phyloP scores from a whole-genome alignment of 2,888 invertebrate species.

The Drosophila silvestris region DNA sequence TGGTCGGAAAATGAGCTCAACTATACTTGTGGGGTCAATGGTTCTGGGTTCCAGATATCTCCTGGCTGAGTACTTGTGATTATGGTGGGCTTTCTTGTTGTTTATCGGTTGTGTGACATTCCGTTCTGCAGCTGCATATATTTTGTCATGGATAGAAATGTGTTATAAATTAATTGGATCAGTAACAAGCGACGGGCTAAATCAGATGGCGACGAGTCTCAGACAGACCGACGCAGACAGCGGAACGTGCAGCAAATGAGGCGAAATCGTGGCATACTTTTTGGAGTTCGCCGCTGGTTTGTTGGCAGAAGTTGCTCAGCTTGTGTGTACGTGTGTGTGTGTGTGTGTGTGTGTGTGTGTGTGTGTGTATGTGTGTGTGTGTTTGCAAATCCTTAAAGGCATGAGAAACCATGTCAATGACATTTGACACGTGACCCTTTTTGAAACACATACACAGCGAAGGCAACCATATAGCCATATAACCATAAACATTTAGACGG shows the following conservation, averaged over 20 bases:
- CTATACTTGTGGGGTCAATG: neutral
- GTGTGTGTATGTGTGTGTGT: constrained; percentile 11
- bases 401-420: constrained; percentile 80
- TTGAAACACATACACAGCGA: constrained; percentile 37
- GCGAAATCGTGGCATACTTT: constrained; percentile 76
- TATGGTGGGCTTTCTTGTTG: neutral
- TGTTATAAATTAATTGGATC: constrained; percentile 57
- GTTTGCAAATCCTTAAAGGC: constrained; percentile 71
- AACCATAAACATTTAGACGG: constrained; percentile 74
- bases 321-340: constrained; percentile 12
- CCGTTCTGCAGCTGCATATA: neutral
- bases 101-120: neutral
- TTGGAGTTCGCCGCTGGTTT: constrained; percentile 31
- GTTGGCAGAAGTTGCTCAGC: constrained; percentile 41
- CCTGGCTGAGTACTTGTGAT: neutral
- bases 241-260: constrained; percentile 65
- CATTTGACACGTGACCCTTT: constrained; percentile 81
- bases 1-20: neutral
- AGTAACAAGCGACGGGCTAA: constrained; percentile 23
- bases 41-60: neutral
- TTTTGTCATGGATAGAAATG: constrained; percentile 24
- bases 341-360: constrained; percentile 26
- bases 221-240: constrained; percentile 5
- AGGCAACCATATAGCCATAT: constrained; percentile 66
- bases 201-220: constrained; percentile 23